Evolutionary conservation across 2,888 invertebrate species (phyloP), one percentile per base, ranked within the genome.

Genomic region (Pycnomerus fuliginosus): DNA sequence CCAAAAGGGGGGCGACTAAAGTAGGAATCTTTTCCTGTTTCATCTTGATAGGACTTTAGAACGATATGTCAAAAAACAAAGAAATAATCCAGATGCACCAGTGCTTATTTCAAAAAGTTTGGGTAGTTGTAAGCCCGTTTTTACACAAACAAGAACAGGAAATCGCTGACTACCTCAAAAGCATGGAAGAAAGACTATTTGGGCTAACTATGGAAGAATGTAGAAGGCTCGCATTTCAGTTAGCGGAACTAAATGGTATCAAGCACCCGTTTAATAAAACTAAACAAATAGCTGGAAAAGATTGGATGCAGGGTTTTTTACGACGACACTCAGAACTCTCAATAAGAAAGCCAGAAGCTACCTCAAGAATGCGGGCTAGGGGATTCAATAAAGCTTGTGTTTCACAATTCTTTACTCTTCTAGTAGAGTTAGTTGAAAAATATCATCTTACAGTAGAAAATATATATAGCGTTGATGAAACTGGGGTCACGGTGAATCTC

Each of bases 241-340:
- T 44, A 7, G 31, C 41, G 7, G 29, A 32, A 14, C 14, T 16
- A 28, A 34, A 41, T 13, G 31, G 16, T 8, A 43, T 16, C 11
- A 8, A 15, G 11, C 37, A 47, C 28, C 20, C 11, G 2, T 47
- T 44, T 27, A 22, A 37, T 15, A 27, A 15, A 15, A 33, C 32
- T 10, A 44, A 37, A 16, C 25, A 35, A 16, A 25, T 27, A n/a
- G 44, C 39, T 15, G 48, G 46, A 3, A 38, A 17, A n/a, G 44
- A 47, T 29, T 53, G 53, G 49, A 4, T 49, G 7, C 16, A 22
- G 10, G 76, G 76, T 51, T 78, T 77, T 61, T 60, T 77, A 13
- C 76, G 76, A 45, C 61, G 76, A 42, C 76, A 76, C 40, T 34
- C 37, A 15, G 30, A 49, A 10, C 16, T 49, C n/a, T 32, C 38